These are phyloP conservation scores for Lydus trimaculatus DNA, from an alignment of 2,888 invertebrate species.

Conservation along the genomic window DNA sequence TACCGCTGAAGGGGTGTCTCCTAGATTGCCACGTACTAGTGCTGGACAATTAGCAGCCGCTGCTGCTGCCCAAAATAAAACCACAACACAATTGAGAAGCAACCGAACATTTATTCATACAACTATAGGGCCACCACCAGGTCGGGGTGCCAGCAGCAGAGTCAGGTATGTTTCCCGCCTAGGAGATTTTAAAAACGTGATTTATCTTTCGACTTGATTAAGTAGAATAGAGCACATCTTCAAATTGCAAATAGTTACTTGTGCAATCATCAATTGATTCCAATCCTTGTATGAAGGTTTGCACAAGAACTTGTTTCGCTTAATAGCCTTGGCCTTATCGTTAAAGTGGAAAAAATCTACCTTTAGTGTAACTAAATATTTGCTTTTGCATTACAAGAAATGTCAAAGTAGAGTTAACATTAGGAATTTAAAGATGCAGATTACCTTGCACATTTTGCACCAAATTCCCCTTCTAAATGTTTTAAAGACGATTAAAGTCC, in stretches of 20 bases:
- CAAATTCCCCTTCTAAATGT: too few species aligned
- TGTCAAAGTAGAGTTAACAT: too few species aligned
- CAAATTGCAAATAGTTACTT: neutral
- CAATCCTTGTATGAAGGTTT: neutral
- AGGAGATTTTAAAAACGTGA: too few species aligned
- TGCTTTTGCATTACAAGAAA: too few species aligned
- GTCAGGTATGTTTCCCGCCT: slow-evolving; percentile 49
- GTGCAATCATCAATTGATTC: neutral
- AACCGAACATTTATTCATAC: slow-evolving; percentile 36
- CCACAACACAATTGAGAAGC: slow-evolving; percentile 52
- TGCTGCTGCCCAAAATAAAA: slow-evolving; percentile 58
- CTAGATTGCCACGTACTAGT: slow-evolving; percentile 67
- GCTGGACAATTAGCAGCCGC: slow-evolving; percentile 64
- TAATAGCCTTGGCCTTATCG: neutral
- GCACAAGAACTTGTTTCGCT: neutral
- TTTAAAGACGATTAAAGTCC: too few species aligned
- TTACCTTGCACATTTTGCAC: too few species aligned
- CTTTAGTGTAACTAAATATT: too few species aligned
- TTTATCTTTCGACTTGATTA: neutral
- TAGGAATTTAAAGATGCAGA: too few species aligned
- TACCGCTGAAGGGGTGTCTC: slow-evolving; percentile 51
- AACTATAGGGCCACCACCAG: slow-evolving; percentile 51
- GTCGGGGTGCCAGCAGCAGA: slow-evolving; percentile 51
- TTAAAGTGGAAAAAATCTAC: neutral
- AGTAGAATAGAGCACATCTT: neutral